Evolutionary conservation across 2,797 vertebrate genomes (phyloP).

Genomic region (Molossus molossus): DNA sequence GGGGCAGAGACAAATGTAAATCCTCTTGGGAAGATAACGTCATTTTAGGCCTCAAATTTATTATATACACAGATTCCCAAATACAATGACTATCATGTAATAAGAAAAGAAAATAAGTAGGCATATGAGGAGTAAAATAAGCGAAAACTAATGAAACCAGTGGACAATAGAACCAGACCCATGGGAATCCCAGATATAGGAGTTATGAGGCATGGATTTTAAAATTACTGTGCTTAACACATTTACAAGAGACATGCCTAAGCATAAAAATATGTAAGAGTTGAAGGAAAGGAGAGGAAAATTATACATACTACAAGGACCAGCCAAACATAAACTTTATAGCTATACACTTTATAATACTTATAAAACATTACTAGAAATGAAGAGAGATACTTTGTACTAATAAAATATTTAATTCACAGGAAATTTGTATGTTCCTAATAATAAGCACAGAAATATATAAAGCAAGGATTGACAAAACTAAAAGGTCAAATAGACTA

Average conservation of each 20-base stretch:
- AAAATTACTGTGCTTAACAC: background rate
- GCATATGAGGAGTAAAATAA: background rate
- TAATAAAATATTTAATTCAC: conserved; percentile 42
- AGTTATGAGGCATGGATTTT: background rate
- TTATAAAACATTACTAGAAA: background rate
- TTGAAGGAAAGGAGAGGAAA: background rate
- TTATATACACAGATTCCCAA: conserved; percentile 55
- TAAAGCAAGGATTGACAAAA: conserved; percentile 9
- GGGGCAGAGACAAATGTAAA: conserved; percentile 40
- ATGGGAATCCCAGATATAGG: background rate
- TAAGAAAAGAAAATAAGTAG: conserved; percentile 19
- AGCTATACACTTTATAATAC: background rate
- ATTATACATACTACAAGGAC: background rate
- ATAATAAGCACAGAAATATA: conserved; percentile 1
- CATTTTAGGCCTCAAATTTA: conserved; percentile 34
- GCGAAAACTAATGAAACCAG: background rate
- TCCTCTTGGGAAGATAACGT: conserved; percentile 40
- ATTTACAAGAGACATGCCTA: background rate
- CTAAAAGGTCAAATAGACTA: conserved; percentile 5
- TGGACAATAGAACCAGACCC: background rate
- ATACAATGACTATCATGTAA: background rate
- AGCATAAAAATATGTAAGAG: background rate
- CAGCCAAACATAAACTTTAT: background rate
- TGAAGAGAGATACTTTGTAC: background rate
- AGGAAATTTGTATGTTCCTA: background rate